These are phyloP conservation scores for Desoria tigrina DNA, from an alignment of 2,888 invertebrate species.

Conservation along the genomic window DNA sequence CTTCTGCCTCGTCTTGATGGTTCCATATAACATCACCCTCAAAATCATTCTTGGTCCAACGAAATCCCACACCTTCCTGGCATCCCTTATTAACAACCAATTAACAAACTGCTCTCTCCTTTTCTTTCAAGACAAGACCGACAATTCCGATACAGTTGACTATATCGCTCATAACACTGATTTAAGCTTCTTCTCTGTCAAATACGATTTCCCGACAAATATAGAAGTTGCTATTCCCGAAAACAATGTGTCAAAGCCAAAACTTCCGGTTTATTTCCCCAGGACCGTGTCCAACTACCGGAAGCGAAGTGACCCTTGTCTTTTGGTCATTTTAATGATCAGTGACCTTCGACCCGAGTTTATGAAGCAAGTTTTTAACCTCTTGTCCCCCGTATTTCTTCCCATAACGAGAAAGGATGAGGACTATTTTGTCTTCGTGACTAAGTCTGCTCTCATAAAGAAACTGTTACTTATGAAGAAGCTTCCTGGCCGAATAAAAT, in stretches of 20 bases:
- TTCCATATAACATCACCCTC: no score
- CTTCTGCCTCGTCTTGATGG: no score
- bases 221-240: background rate
- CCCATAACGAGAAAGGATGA: slow-evolving; percentile 37
- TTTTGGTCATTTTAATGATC: slow-evolving; percentile 31
- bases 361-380: slow-evolving; percentile 20
- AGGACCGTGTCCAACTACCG: slow-evolving; percentile 26
- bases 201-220: slow-evolving; percentile 7
- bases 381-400: slow-evolving; percentile 32
- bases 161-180: slow-evolving; percentile 8
- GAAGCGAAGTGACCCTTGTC: slow-evolving; percentile 23
- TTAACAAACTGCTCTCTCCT: slow-evolving; percentile 26
- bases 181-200: slow-evolving; percentile 7
- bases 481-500: slow-evolving; percentile 30
- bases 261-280: slow-evolving; percentile 23
- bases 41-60: no score
- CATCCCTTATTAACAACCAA: background rate
- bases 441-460: slow-evolving; percentile 12
- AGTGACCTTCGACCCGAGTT: slow-evolving; percentile 28
- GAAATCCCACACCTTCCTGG: background rate
- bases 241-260: slow-evolving; percentile 12
- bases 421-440: slow-evolving; percentile 37
- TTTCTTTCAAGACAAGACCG: slow-evolving; percentile 32
- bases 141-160: slow-evolving; percentile 26
- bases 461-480: slow-evolving; percentile 27